phyloP scores from a whole-genome alignment of 23 tunicate species.

The Halocynthia aurantium region DNA sequence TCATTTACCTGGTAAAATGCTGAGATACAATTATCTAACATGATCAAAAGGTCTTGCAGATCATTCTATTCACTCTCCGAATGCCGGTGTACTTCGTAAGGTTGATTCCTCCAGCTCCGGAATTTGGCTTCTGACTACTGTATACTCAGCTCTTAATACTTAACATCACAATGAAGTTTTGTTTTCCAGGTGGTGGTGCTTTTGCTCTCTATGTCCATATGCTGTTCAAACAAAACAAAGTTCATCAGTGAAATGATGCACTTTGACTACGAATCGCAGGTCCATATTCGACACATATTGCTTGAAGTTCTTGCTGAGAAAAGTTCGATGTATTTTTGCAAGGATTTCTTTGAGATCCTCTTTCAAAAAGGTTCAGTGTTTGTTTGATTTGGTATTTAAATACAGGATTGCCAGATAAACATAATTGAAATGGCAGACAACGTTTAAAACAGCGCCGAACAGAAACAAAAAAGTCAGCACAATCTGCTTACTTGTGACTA shows the following conservation, averaged over 20 bases:
- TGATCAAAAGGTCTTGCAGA: no score
- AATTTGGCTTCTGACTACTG: no score
- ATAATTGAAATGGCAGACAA: no score
- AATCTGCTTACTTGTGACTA: no score
- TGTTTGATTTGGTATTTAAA: no score
- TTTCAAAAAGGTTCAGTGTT: conserved; percentile 1
- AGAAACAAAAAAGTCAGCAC: no score
- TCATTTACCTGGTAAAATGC: no score
- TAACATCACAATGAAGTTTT: background rate
- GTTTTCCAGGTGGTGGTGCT: conserved; percentile 5
- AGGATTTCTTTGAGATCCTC: background rate
- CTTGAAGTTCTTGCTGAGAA: conserved; percentile 10
- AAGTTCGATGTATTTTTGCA: background rate
- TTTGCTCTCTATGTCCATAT: conserved; percentile 4
- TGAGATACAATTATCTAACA: no score
- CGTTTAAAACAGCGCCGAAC: no score
- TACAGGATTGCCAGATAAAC: no score
- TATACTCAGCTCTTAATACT: no score
- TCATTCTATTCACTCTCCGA: no score
- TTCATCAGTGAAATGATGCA: conserved; percentile 15
- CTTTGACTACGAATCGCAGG: conserved; percentile 5
- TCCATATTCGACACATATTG: conserved; percentile 3
- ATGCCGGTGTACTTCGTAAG: background rate
- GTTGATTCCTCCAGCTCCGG: background rate
- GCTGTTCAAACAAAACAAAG: conserved; percentile 15